Conservation (phyloP, 2,797 vertebrate genomes). For the Coregonus ussuriensis region DNA sequence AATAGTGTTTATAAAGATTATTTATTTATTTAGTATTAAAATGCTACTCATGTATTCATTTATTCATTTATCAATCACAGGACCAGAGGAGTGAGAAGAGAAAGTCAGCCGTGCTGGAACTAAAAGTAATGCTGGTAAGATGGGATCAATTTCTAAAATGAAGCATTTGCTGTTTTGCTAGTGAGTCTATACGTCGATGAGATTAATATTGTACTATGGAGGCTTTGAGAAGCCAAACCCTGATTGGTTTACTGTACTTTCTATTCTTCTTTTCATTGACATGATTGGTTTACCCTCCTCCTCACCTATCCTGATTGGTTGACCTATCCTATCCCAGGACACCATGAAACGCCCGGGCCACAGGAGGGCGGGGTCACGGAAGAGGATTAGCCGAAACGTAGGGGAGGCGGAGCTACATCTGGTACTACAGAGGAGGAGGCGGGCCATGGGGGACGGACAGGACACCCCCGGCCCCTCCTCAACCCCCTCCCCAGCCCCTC, state of each 20-base stretch:
- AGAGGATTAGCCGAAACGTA: slow-evolving; percentile 49
- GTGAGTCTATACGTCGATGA: not conserved
- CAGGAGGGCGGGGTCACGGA: slow-evolving; percentile 51
- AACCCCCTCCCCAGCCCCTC: not conserved
- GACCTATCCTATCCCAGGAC: slow-evolving; percentile 56
- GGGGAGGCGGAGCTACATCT: slow-evolving; percentile 72
- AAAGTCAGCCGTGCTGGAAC: slow-evolving; percentile 74
- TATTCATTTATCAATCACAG: slow-evolving; percentile 45
- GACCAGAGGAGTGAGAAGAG: slow-evolving; percentile 68
- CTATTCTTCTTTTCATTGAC: not conserved
- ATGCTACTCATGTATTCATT: not conserved
- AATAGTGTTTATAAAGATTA: not conserved
- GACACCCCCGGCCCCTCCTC: not conserved
- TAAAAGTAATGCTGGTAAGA: slow-evolving; percentile 81
- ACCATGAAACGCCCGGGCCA: slow-evolving; percentile 52
- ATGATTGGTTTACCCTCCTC: not conserved
- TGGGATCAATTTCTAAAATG: not conserved
- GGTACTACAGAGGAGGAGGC: slow-evolving; percentile 79
- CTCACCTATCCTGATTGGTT: not conserved
- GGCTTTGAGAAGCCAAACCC: not conserved
- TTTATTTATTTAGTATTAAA: not conserved
- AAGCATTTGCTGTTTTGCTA: not conserved
- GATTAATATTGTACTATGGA: not conserved
- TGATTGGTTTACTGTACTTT: slow-evolving; percentile 7
- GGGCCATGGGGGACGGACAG: slow-evolving; percentile 61